Base-by-base conservation (phyloP, 37 sponge, comb jelly and placozoan species). In the Cladorhizidae sp. region DNA sequence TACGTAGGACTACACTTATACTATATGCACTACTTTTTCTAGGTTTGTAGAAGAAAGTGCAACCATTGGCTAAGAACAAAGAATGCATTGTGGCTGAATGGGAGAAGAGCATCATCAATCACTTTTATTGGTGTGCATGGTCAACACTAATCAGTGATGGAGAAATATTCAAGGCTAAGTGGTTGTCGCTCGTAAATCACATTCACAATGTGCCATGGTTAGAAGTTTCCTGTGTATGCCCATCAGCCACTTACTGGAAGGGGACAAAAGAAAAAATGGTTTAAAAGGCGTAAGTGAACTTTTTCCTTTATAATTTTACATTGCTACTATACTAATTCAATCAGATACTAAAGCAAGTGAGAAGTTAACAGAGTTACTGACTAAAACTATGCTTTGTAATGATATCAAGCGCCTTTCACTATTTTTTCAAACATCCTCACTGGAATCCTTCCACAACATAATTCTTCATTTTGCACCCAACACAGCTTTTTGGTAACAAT, bases 381-480 rank as follows among this genome's bases (percentile, higher is more conserved):
- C 68, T 6, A 67, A 31, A 5, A 67, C 3, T 18, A 8, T 7
- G 38, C 68, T 36, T 31, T 56, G 33, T 20, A 80, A 64, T 18
- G 91, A 85, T 39, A 45, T 86, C 18, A 33, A 11, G 23, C 76
- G 75, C 36, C 56, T 90, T 25, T 86, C 87, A 33, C 38, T 82
- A 36, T 17, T 20, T 29, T 41, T 72, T 61, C 92, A 91, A 56
- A 91, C 92, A 42, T 78, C 75, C 22, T 72, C 57, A 32, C 50
- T 86, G n/a, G 87, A 86, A 64, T 38, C 79, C 25, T 90, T 70
- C 73, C 86, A 86, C 57, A 90, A 84, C 81, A 78, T 90, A 7
- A 36, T 86, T 3, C 86, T 45, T 62, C 82, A 86, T 33, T 85
- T 86, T 86, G 91, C 91, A 29, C 87, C 87, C 68, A 86, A 90